Conservation (phyloP, 1,140 invertebrate genomes). For the Hylaeus volcanicus region DNA sequence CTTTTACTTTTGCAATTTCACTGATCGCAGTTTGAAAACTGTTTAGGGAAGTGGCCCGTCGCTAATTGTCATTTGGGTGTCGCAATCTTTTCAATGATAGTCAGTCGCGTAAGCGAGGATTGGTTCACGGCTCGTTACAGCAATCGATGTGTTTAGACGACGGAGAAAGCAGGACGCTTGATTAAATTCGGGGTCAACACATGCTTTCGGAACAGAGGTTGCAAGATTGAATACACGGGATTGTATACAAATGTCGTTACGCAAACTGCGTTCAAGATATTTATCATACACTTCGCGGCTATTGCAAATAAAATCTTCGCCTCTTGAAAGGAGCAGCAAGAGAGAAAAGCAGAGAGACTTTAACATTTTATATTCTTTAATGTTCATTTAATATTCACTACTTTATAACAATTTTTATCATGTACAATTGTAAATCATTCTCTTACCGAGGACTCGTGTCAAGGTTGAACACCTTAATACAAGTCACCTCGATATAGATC, state of each 20-base stretch:
- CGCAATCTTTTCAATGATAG: not conserved
- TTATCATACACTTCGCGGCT: not conserved
- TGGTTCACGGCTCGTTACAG: constrained; percentile 12
- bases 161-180: constrained; percentile 34
- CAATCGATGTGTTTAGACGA: constrained; percentile 17
- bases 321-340: not conserved
- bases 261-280: not conserved
- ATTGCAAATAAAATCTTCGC: not conserved
- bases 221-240: constrained; percentile 5
- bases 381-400: too few species aligned
- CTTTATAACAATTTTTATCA: too few species aligned
- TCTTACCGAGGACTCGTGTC: too few species aligned
- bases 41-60: too few species aligned
- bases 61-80: not conserved
- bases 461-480: too few species aligned
- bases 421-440: too few species aligned
- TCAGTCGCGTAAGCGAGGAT: not conserved
- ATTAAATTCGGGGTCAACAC: constrained; percentile 42
- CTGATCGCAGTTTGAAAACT: too few species aligned
- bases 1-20: too few species aligned
- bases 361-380: too few species aligned
- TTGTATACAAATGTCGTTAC: constrained; percentile 43
- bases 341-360: too few species aligned
- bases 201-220: constrained; percentile 34
- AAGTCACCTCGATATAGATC: too few species aligned